Base-by-base conservation (phyloP, 1,140 invertebrate genomes). In the Pomacea maculata region DNA sequence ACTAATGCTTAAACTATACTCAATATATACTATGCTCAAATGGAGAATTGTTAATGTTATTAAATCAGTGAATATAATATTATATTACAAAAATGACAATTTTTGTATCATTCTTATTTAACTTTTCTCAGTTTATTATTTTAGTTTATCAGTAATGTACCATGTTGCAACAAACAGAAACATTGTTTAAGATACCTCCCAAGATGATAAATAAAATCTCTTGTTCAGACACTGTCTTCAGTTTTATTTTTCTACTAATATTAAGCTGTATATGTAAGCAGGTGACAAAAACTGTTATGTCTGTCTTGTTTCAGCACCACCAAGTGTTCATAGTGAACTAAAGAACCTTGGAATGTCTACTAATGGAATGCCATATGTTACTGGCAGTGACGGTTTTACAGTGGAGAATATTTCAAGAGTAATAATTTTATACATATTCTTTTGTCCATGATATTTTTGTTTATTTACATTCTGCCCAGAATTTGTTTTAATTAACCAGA, bases 401-500 rank as follows among this genome's bases (percentile, higher is more conserved):
- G 85, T 87, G 3, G 74, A 83, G 14, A 73, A 85, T 74, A 75
- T 87, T 21, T 82, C 82, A 52, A 84, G 84, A 84, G 87, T 88
- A 79, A 80, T 25, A 15, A 29, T n/a, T 78, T 4, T 45, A 9
- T 5, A 15, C 29, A 25, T 54, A 29, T 67, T n/a, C 45, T 45
- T 45, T 19, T 75, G 70, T 80, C 34, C 29, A 57, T 65, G 68
- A 21, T 6, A 17, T 74, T 73, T 21, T 10, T 81, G 6, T 14
- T 74, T 21, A 64, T 25, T n/a, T n/a, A 29, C 9, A 34, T 34
- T 71, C 54, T 61, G n/a, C 21, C 4, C 7, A 25, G 17, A n/a
- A 34, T 70, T 34, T 70, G 67, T 70, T 12, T 70, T 70, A 12
- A 12, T 21, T 70, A 6, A 15, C 67, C 11, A n/a, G 11, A 11